A percentile compares a stretch with the other conserved stretches of the same genome.
phyloP scores from a whole-genome alignment of 2,113 vertebrate genomes.

The Oreochromis tanganicae region DNA sequence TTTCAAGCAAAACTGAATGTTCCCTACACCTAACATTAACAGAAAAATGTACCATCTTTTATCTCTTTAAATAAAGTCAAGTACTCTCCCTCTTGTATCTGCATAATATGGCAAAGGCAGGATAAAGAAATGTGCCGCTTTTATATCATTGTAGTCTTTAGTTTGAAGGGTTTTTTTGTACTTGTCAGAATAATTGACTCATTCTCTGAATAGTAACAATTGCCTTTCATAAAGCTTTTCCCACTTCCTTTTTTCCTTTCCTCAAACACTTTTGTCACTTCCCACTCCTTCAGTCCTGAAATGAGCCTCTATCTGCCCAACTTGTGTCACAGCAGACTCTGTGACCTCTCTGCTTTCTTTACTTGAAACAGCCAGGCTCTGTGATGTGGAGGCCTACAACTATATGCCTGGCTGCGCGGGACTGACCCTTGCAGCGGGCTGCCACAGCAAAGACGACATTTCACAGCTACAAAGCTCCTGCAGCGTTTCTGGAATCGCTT shows the following conservation, averaged over 20 bases:
- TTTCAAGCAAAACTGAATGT: not conserved
- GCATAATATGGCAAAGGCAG: not conserved
- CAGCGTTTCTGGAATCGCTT: conserved; percentile 32
- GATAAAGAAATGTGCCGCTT: not conserved
- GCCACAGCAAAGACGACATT: not conserved
- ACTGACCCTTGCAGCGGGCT: not conserved
- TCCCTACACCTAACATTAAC: not conserved
- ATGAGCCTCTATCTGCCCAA: conserved; percentile 7
- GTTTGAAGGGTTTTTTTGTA: conserved; percentile 4
- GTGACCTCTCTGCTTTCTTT: conserved; percentile 29
- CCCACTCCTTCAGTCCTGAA: conserved; percentile 16
- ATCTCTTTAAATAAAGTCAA: not conserved
- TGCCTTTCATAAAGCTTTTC: not conserved
- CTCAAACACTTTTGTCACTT: conserved; percentile 12
- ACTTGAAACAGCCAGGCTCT: conserved; percentile 12
- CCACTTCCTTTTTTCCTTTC: not conserved
- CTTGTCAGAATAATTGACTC: conserved; percentile 47
- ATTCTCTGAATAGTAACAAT: conserved; percentile 41
- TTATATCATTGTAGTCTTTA: conserved; percentile 4
- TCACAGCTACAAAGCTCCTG: conserved; percentile 27
- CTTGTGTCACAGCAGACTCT: conserved; percentile 14
- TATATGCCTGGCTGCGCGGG: not conserved
- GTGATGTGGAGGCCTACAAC: not conserved
- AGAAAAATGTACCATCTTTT: not conserved
- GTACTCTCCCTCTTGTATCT: not conserved